Base-by-base conservation (phyloP, 2,888 invertebrate genomes). In the Idaea straminata region DNA sequence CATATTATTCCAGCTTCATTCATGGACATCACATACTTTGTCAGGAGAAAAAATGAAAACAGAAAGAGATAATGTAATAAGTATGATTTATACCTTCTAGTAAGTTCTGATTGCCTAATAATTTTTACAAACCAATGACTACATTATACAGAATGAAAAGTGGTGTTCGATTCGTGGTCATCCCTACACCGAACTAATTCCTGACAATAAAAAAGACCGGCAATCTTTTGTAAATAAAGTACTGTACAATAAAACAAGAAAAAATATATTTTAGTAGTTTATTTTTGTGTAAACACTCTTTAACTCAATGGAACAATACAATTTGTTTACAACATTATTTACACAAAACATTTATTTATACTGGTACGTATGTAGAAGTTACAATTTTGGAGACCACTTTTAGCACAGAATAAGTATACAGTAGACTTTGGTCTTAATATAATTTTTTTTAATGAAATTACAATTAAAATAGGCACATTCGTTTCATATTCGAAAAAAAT, bases 241-340 rank as follows among this genome's bases (percentile, higher is more conserved):
- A n/a, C n/a, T n/a, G n/a, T n/a, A n/a, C 7, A 47, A 47, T 47
- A 2, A 47, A 13, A 47, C 47, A 47, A 66, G 57, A 35, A 62
- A 71, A 70, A 73, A 25, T 25, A 25, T 69, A 74, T 77, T 81
- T 82, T 76, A 72, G 72, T 72, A 74, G 79, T 78, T 84, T 81
- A 81, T 81, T 83, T 78, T 77, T 77, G 69, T 71, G 70, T 71
- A 68, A 69, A 67, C 66, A 64, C 63, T 69, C 65, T 60, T 59
- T 66, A 66, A 62, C 69, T 73, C 72, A 66, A 68, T 64, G 61
- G 67, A 61, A 66, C 66, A 69, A 70, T 16, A 66, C 15, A 61
- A 64, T 63, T 62, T 68, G 70, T 74, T 74, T 76, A 78, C 67
- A 72, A 65, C 64, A 65, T 66, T 77, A 79, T 80, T 72, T 79